Evolutionary conservation across 2,113 vertebrate genomes (phyloP), one percentile per base, ranked within the genome.

Genomic region (Tachysurus vachellii): DNA sequence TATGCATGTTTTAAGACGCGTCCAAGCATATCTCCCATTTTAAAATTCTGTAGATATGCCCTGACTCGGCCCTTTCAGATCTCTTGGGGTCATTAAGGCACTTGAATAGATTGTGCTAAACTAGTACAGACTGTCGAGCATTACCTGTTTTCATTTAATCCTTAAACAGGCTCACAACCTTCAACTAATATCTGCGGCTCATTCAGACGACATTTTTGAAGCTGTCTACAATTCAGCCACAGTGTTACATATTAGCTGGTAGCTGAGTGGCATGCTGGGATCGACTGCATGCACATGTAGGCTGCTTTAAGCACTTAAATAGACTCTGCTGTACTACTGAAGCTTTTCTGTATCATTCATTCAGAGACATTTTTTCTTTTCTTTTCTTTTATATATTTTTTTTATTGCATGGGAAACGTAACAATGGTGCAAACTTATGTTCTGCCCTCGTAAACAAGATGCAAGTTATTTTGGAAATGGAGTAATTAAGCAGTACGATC

Each of bases 401-500:
- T 80, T 17, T 73, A 56, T 66, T 31, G 80, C 28, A 53, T 42
- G 75, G 77, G 53, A 68, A 86, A 75, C 44, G 36, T 87, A 88
- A 88, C 59, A 80, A 36, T 76, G 56, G 57, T 83, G 83, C 85
- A 88, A 66, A 77, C 62, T 91, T 83, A 89, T 88, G 90, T 91
- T 91, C 92, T 89, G 92, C 77, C 82, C 89, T 94, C 89, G 91
- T 94, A 95, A 96, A 96, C 95, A 95, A 94, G 89, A 89, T 91
- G 91, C 85, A 92, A 94, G 94, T 95, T 95, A 95, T 95, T 96
- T 95, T 96, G 92, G 94, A 95, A 95, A 94, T 93, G 93, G 95
- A 94, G 94, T 94, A 95, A 96, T 95, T 95, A 95, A 94, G 94
- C 90, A 91, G 93, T 93, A 93, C 89, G 93, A 94, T 94, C 90